A percentile compares a stretch with the other conserved stretches of the same genome.
phyloP scores from a whole-genome alignment of 2,797 vertebrate species.

The Danionella dracula region DNA sequence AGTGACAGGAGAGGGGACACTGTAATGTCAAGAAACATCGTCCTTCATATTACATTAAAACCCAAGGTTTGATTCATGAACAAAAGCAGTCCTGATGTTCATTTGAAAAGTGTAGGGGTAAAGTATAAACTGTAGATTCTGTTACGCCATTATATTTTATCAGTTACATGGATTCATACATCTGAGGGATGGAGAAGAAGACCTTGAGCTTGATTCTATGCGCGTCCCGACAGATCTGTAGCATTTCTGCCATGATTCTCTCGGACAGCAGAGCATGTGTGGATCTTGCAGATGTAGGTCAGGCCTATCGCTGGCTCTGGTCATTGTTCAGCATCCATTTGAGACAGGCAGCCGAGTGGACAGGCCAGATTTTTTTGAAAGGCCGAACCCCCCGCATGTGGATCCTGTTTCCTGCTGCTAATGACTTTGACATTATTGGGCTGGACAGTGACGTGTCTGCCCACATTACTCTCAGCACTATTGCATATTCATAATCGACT shows the following conservation, averaged over 20 bases:
- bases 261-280: constrained; percentile 4
- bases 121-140: constrained; percentile 17
- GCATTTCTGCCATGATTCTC: constrained; percentile 12
- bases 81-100: background rate
- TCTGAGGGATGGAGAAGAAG: constrained; percentile 5
- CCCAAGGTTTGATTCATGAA: no score
- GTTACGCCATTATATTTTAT: background rate
- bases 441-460: constrained; percentile 83
- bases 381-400: constrained; percentile 47
- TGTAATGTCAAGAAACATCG: no score
- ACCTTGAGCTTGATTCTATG: background rate
- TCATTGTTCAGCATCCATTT: constrained; percentile 44
- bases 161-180: constrained; percentile 21
- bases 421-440: constrained; percentile 79
- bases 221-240: constrained; percentile 8
- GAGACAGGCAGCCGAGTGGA: constrained; percentile 45
- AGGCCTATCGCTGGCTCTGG: constrained; percentile 34
- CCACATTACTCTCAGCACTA: constrained; percentile 84
- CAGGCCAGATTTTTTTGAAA: constrained; percentile 44
- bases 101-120: no score
- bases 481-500: constrained; percentile 88
- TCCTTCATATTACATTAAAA: no score
- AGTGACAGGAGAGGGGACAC: no score
- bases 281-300: constrained; percentile 47
- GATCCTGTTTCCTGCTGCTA: constrained; percentile 44